Base-by-base conservation (phyloP, 2,797 vertebrate genomes). In the Catostomus latipinnis region DNA sequence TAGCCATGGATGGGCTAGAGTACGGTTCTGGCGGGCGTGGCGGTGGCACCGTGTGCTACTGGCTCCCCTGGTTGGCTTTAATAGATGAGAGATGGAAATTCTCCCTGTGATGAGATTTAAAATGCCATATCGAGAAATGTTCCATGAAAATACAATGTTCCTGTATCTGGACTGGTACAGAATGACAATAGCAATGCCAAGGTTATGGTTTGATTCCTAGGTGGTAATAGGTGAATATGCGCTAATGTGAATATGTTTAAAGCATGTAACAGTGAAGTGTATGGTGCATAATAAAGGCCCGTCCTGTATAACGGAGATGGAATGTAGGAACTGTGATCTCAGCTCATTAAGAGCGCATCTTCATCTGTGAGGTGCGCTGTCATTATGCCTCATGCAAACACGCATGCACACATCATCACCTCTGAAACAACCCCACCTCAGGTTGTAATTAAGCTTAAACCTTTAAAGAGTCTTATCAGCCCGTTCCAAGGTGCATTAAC, bases 381-480 rank as follows among this genome's bases (percentile, higher is more conserved):
- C 87, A 79, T n/a, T 74, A 82, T 57, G 9, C 75, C 71, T 68
- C 67, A 85, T 85, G 80, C 63, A 48, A 71, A 74, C 78, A 79
- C 81, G 13, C 67, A 67, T 48, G 53, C 60, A 56, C 62, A 61
- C 76, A 71, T 50, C 50, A 4, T 67, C 71, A 79, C 71, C 78
- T 81, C 69, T 74, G 62, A 75, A 82, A 69, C 86, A 84, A 48
- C 66, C 18, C 57, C 68, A 75, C 50, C 62, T 82, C 74, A 22
- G 62, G 43, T 78, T 88, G 89, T 88, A 90, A 90, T 90, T 88
- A 89, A 89, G 87, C 88, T 86, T 85, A 84, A 22, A 88, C 82
- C 82, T 82, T 86, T 84, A 86, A 70, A 77, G 63, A 48, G n/a
- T 53, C 12, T 8, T 61, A 6, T 9, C 46, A 13, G 2, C 54